Percentiles rank a stretch among this genome's conserved stretches.
phyloP scores from a whole-genome alignment of 2,888 invertebrate genomes.

The Ormia ochracea region DNA sequence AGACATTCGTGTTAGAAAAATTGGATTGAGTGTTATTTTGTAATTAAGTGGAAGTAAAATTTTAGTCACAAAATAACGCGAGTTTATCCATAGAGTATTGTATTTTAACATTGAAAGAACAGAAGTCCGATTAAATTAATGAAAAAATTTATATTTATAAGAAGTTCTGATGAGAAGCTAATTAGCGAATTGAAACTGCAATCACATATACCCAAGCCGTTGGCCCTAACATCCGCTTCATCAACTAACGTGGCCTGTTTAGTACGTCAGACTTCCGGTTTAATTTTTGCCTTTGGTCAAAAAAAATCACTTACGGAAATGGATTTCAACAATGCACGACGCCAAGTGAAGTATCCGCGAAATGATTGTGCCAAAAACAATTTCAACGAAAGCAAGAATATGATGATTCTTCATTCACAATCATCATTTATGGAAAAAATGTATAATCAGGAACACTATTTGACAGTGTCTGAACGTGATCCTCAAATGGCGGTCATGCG shows the following conservation, averaged over 20 bases:
- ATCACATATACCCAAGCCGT: constrained; percentile 60
- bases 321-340: constrained; percentile 71
- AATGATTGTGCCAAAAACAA: background rate
- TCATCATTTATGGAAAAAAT: constrained; percentile 58
- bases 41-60: constrained; percentile 1
- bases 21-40: constrained; percentile 8
- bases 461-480: constrained; percentile 62
- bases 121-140: background rate
- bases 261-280: constrained; percentile 66
- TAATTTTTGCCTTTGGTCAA: constrained; percentile 68
- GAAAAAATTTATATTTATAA: background rate
- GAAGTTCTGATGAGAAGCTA: constrained; percentile 56
- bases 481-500: constrained; percentile 71
- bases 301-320: constrained; percentile 73
- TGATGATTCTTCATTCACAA: constrained; percentile 21
- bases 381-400: background rate
- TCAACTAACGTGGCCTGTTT: constrained; percentile 63
- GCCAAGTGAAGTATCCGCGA: constrained; percentile 62
- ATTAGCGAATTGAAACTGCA: constrained; percentile 25
- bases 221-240: constrained; percentile 67
- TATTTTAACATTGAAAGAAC: background rate
- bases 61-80: constrained; percentile 2
- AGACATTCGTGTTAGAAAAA: constrained; percentile 57
- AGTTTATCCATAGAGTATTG: background rate
- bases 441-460: constrained; percentile 55